Evolutionary conservation across 2,797 vertebrate genomes (phyloP).

Genomic region (Chelidonichthys spinosus): DNA sequence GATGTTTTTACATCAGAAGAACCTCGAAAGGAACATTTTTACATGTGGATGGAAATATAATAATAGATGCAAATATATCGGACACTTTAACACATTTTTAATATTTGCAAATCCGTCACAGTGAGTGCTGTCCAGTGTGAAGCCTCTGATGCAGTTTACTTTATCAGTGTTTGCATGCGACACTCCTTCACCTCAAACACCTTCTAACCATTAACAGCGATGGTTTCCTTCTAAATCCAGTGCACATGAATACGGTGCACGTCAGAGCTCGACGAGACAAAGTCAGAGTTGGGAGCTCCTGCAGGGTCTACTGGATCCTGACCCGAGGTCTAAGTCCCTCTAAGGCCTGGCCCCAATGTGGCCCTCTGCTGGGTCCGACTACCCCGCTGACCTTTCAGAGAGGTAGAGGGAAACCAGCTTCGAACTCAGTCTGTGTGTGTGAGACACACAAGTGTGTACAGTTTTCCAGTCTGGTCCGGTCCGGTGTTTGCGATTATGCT

Average conservation of each 20-base stretch:
- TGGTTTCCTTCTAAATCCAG: not conserved
- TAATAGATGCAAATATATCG: too few relatives aligned
- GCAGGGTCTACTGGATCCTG: not conserved
- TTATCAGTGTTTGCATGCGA: not conserved
- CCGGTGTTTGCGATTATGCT: not conserved
- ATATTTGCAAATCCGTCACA: not conserved
- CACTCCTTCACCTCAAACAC: not conserved
- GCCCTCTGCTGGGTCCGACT: conserved; percentile 19
- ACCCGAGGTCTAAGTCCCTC: conserved; percentile 21
- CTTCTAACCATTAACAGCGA: not conserved
- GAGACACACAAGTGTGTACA: not conserved
- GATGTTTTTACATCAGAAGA: too few relatives aligned
- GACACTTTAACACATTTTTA: not conserved
- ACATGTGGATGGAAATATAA: too few relatives aligned
- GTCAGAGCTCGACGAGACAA: too few relatives aligned
- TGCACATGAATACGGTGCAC: not conserved
- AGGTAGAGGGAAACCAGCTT: conserved; percentile 26
- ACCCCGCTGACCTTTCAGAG: conserved; percentile 46
- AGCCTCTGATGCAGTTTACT: not conserved
- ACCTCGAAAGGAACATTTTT: too few relatives aligned
- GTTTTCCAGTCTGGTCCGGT: not conserved
- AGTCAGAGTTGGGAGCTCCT: not conserved
- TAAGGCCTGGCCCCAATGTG: conserved; percentile 3
- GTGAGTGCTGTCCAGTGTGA: not conserved
- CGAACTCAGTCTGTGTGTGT: not conserved